Evolutionary conservation across 2,797 vertebrate species (phyloP).

Genomic region (Pelochelys cantorii): DNA sequence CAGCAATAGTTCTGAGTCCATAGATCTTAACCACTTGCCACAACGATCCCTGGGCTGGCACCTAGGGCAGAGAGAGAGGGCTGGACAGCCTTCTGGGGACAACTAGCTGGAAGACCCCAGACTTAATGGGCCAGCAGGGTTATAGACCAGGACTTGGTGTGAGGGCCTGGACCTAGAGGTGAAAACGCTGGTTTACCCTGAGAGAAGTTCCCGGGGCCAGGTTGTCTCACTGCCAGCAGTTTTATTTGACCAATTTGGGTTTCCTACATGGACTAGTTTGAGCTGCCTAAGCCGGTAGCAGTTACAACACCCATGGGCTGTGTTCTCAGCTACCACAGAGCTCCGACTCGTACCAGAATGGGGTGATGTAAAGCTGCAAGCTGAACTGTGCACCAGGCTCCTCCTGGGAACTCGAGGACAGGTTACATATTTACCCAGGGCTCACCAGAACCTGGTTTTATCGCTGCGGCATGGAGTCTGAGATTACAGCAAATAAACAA

Average conservation of each 20-base stretch:
- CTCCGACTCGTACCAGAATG: not conserved
- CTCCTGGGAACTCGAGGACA: not conserved
- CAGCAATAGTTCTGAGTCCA: not conserved
- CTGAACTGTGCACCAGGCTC: not conserved
- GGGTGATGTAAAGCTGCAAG: not conserved
- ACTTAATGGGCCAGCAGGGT: not conserved
- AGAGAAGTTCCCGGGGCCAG: not conserved
- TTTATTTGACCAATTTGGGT: not conserved
- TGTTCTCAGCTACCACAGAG: rapidly evolving
- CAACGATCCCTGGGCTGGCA: not conserved
- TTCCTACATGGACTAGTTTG: not conserved
- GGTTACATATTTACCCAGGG: not conserved
- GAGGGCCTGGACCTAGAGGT: not conserved
- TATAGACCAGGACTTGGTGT: not conserved
- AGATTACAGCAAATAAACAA: not conserved
- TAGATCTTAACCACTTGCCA: not conserved
- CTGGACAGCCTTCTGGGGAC: not conserved
- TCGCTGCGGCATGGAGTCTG: not conserved
- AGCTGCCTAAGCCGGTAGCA: not conserved
- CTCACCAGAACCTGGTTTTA: conserved; percentile 55
- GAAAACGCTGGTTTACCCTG: not conserved
- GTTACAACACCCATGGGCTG: not conserved
- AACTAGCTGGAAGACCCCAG: not conserved
- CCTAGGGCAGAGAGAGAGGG: not conserved
- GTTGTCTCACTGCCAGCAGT: not conserved